These are phyloP conservation scores for Grammomys dolichurus DNA, from an alignment of 2,113 vertebrate genomes.

Conservation along the genomic window DNA sequence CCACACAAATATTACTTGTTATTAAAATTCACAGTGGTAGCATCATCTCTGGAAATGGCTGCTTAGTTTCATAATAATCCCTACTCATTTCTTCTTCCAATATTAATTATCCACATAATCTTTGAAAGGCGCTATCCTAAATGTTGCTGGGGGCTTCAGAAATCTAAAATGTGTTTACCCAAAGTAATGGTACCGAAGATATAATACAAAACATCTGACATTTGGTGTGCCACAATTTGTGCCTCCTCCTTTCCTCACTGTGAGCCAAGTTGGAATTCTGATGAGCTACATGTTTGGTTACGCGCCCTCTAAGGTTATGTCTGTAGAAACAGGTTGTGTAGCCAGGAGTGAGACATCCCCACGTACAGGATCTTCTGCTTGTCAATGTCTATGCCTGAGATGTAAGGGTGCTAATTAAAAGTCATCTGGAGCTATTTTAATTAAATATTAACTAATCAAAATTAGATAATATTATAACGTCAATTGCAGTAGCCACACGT, in stretches of 20 bases:
- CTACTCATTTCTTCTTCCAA: neutral
- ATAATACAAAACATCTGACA: neutral
- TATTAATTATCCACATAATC: neutral
- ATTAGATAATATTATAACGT: conserved; percentile 24
- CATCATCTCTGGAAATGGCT: neutral
- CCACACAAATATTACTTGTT: neutral
- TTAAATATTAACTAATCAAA: conserved; percentile 14
- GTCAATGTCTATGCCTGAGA: neutral
- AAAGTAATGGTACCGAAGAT: neutral
- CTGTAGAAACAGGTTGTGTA: neutral
- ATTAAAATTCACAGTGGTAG: neutral
- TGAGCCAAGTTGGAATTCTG: neutral
- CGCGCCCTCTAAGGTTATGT: neutral
- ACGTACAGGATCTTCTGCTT: rapidly evolving
- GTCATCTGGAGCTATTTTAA: neutral
- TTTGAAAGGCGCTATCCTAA: neutral
- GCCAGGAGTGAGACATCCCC: neutral
- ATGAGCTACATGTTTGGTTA: neutral
- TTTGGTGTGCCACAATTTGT: neutral
- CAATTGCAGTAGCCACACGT: neutral
- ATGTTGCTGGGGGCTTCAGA: neutral
- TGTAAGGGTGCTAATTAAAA: neutral
- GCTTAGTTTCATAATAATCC: conserved; percentile 5
- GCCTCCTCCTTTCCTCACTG: neutral
- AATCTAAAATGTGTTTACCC: neutral